phyloP scores from a whole-genome alignment of 2,888 invertebrate genomes.

The Marronus borbonicus region DNA sequence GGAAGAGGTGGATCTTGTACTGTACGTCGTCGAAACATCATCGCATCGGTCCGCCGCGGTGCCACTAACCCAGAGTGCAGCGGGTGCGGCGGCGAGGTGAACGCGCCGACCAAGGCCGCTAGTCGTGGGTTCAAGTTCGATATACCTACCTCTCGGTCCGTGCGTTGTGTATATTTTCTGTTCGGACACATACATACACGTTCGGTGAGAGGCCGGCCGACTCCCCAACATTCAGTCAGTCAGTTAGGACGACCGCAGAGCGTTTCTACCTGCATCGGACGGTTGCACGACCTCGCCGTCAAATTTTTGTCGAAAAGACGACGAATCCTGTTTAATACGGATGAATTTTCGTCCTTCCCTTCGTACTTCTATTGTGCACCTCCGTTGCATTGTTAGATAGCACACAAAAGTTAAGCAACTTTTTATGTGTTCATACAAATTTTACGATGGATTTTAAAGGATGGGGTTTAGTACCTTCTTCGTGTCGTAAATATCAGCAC shows the following conservation, averaged over 20 bases:
- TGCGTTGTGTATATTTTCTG: slow-evolving; percentile 50
- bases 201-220: slow-evolving; percentile 21
- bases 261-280: slow-evolving; percentile 40
- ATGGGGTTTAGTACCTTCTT: slow-evolving; percentile 11
- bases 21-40: slow-evolving; percentile 30
- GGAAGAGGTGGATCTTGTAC: slow-evolving; percentile 27
- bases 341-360: slow-evolving; percentile 7
- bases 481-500: neutral
- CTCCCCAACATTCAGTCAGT: slow-evolving; percentile 19
- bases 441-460: slow-evolving; percentile 15
- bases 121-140: slow-evolving; percentile 67
- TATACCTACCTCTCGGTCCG: slow-evolving; percentile 41
- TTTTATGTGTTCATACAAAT: neutral
- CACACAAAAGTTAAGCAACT: slow-evolving; percentile 1
- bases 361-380: neutral
- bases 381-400: slow-evolving; percentile 19
- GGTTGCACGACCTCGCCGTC: slow-evolving; percentile 37
- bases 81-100: slow-evolving; percentile 73
- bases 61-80: slow-evolving; percentile 64
- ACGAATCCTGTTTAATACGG: slow-evolving; percentile 34
- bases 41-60: slow-evolving; percentile 53
- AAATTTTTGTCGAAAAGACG: slow-evolving; percentile 43
- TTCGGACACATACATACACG: slow-evolving; percentile 27
- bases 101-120: slow-evolving; percentile 72
- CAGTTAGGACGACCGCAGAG: slow-evolving; percentile 2